A percentile compares a stretch with the other conserved stretches of the same genome.
Conservation (phyloP, 2,888 invertebrate genomes). For the Chironomus riparius region DNA sequence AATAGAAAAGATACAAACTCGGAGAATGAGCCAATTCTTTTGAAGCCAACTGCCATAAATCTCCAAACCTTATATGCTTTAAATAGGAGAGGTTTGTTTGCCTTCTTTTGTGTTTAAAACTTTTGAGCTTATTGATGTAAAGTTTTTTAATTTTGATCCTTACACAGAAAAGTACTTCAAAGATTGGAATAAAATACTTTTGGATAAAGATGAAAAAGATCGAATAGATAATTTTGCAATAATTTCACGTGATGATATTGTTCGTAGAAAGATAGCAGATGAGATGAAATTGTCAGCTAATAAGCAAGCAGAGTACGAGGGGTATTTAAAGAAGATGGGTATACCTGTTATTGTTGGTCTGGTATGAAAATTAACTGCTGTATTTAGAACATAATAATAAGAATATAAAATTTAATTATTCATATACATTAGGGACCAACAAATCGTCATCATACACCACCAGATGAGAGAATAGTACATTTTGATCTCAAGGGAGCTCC, state of each 20-base stretch:
- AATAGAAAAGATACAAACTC: neutral
- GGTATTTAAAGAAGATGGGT: constrained; percentile 41
- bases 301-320: constrained; percentile 36
- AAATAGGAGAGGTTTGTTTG: neutral
- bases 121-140: neutral
- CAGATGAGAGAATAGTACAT: constrained; percentile 53
- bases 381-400: neutral
- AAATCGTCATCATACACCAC: constrained; percentile 37
- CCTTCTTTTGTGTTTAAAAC: neutral
- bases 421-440: constrained; percentile 34
- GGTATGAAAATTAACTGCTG: neutral
- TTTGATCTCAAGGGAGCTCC: constrained; percentile 72
- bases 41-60: constrained; percentile 5
- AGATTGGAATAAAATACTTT: constrained; percentile 18
- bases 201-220: constrained; percentile 28
- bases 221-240: constrained; percentile 41
- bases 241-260: constrained; percentile 38
- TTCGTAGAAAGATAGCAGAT: constrained; percentile 37
- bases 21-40: neutral
- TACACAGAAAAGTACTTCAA: constrained; percentile 20
- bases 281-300: constrained; percentile 39
- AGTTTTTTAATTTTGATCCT: neutral
- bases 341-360: constrained; percentile 40
- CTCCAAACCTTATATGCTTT: neutral
- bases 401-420: neutral